Evolutionary conservation across 1,140 invertebrate species (phyloP).

Genomic region (Archivesica marissinica): DNA sequence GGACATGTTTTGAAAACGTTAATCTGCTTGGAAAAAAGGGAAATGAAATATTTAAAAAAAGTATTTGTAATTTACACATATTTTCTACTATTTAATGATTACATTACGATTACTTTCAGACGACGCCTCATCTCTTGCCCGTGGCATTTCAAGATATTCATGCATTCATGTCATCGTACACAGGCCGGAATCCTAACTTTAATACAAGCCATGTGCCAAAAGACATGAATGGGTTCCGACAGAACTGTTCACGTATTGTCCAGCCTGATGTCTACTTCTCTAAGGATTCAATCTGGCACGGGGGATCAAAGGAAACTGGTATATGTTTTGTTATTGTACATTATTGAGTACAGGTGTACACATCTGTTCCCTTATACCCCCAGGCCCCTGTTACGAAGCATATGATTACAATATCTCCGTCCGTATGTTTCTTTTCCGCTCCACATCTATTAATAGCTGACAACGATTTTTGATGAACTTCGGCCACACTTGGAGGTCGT

Average conservation of each 20-base stretch:
- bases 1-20: too few species aligned
- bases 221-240: constrained; percentile 46
- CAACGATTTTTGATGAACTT: not conserved
- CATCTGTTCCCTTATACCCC: not conserved
- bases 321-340: not conserved
- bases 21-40: too few species aligned
- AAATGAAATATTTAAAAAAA: too few species aligned
- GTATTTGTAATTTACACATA: too few species aligned
- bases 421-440: not conserved
- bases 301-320: constrained; percentile 21
- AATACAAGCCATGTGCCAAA: not conserved
- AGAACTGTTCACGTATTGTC: constrained; percentile 22
- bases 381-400: not conserved
- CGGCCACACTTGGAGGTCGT: too few species aligned
- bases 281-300: constrained; percentile 50
- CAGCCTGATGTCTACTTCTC: constrained; percentile 34
- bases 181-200: not conserved
- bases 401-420: not conserved
- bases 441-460: not conserved
- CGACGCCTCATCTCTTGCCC: constrained; percentile 42
- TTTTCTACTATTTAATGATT: too few species aligned
- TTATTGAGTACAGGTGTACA: not conserved
- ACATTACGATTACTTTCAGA: too few species aligned
- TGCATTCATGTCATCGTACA: constrained; percentile 26
- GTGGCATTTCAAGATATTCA: constrained; percentile 33